A percentile compares a stretch with the other conserved stretches of the same genome.
phyloP scores from a whole-genome alignment of 2,113 vertebrate genomes.

The Puntigrus tetrazona region DNA sequence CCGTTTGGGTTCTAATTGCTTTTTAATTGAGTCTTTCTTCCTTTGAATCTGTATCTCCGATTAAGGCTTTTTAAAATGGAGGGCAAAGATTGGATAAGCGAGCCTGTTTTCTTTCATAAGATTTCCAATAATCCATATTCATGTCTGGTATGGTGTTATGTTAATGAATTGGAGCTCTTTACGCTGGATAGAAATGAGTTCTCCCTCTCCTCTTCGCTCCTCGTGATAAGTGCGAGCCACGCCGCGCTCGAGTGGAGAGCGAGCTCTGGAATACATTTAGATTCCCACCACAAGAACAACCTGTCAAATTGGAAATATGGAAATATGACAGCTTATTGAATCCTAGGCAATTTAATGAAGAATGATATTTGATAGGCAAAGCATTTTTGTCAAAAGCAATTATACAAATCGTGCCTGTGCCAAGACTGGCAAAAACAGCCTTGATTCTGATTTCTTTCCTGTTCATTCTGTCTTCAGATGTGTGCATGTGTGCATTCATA shows the following conservation, averaged over 20 bases:
- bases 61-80: slow-evolving; percentile 37
- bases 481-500: slow-evolving; percentile 34
- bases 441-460: slow-evolving; percentile 28
- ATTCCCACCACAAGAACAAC: slow-evolving; percentile 56
- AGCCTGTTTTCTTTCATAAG: slow-evolving; percentile 44
- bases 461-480: slow-evolving; percentile 30
- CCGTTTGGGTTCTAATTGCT: slow-evolving; percentile 15
- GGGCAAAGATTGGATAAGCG: slow-evolving; percentile 37
- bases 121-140: slow-evolving; percentile 57
- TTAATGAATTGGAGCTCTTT: slow-evolving; percentile 55
- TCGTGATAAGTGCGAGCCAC: slow-evolving; percentile 50
- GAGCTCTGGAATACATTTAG: slow-evolving; percentile 51
- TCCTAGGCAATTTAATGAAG: slow-evolving; percentile 53
- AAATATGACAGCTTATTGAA: slow-evolving; percentile 62
- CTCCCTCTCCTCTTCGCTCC: slow-evolving; percentile 40
- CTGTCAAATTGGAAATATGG: slow-evolving; percentile 64
- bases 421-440: slow-evolving; percentile 36
- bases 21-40: slow-evolving; percentile 44
- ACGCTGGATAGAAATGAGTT: slow-evolving; percentile 51
- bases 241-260: slow-evolving; percentile 50
- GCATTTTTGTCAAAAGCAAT: slow-evolving; percentile 54
- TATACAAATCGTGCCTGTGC: slow-evolving; percentile 43
- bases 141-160: slow-evolving; percentile 50
- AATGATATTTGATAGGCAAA: slow-evolving; percentile 54
- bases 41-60: slow-evolving; percentile 32